Percentiles rank a stretch among this genome's conserved stretches.
Evolutionary conservation across 2,888 invertebrate species (phyloP).

Genomic region (Hyposoter didymator): DNA sequence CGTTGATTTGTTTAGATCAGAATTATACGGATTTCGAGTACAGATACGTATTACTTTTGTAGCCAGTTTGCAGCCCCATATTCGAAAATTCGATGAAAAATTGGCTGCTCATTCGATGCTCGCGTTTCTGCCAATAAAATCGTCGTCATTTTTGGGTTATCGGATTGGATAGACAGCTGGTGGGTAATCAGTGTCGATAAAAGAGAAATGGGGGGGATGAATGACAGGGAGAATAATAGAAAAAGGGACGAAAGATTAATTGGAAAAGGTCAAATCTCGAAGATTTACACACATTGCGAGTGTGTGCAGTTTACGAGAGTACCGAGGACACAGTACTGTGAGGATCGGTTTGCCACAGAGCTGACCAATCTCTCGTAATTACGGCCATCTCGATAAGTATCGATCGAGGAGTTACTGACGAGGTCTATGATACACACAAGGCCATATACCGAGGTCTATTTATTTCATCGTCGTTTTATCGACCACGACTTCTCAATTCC

Average conservation of each 20-base stretch:
- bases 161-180: background rate
- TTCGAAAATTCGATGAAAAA: background rate
- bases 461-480: conserved; percentile 21
- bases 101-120: background rate
- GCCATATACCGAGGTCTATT: conserved; percentile 43
- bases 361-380: conserved; percentile 70
- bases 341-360: conserved; percentile 56
- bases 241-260: background rate
- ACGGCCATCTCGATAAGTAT: conserved; percentile 66
- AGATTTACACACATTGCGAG: background rate
- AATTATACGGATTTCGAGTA: background rate
- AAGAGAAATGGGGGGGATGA: conserved; percentile 21
- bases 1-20: background rate
- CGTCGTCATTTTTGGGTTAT: conserved; percentile 21
- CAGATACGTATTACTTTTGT: background rate
- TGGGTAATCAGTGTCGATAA: conserved; percentile 44
- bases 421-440: conserved; percentile 57
- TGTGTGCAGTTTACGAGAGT: conserved; percentile 15
- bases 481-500: conserved; percentile 39
- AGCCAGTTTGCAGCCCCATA: background rate
- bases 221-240: background rate
- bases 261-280: conserved; percentile 41
- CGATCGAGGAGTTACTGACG: conserved; percentile 62
- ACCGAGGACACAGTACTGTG: conserved; percentile 25
- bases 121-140: conserved; percentile 19